Evolutionary conservation across 2,797 vertebrate genomes (phyloP).

Genomic region (Miichthys miiuy): DNA sequence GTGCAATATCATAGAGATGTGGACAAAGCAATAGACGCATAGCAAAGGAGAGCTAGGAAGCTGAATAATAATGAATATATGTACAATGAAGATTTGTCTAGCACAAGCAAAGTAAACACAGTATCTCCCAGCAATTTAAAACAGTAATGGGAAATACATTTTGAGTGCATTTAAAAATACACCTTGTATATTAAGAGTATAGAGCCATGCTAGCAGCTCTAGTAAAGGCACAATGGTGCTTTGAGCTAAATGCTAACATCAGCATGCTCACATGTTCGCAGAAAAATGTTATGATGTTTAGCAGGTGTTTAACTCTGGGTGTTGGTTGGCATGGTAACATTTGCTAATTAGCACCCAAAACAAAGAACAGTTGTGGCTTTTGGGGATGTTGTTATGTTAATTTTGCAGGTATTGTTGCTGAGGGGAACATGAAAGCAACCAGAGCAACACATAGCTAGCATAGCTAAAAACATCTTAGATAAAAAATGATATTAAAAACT

Average conservation of each 20-base stretch:
- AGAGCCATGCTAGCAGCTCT: background rate
- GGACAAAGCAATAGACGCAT: slow-evolving; percentile 28
- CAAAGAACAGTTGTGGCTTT: background rate
- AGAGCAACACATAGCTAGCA: background rate
- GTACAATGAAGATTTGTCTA: slow-evolving; percentile 57
- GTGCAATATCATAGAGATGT: slow-evolving; percentile 39
- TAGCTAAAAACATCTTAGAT: background rate
- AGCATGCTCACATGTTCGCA: background rate
- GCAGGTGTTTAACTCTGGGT: background rate
- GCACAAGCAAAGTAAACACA: slow-evolving; percentile 41
- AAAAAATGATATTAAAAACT: slow-evolving; percentile 10
- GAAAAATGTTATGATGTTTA: background rate
- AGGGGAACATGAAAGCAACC: background rate
- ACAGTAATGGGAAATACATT: slow-evolving; percentile 12
- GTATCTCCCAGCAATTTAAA: background rate
- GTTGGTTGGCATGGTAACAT: background rate
- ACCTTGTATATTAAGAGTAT: background rate
- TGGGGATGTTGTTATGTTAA: background rate
- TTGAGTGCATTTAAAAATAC: slow-evolving; percentile 2
- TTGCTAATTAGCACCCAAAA: background rate
- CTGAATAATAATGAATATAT: slow-evolving; percentile 24
- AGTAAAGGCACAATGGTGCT: background rate
- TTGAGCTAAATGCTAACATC: slow-evolving; percentile 12
- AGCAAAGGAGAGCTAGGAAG: slow-evolving; percentile 16
- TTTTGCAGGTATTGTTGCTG: background rate